phyloP scores from a whole-genome alignment of 2,113 vertebrate species.

The Syrmaticus mikado region DNA sequence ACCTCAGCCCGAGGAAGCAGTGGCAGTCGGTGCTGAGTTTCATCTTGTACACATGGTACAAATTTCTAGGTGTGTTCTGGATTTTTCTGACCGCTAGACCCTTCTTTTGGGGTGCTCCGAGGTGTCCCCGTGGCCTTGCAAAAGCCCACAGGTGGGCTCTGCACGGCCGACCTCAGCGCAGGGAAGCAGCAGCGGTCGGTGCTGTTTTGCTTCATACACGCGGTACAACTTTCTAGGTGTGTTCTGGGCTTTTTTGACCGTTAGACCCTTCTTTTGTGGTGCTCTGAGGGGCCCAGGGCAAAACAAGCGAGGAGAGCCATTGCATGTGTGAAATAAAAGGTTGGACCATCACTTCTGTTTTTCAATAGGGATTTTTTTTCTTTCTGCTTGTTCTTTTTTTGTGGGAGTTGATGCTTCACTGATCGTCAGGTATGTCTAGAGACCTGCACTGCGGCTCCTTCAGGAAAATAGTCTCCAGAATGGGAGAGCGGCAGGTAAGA shows the following conservation, averaged over 20 bases:
- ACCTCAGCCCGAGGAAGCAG: background rate
- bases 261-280: background rate
- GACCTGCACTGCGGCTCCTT: constrained; percentile 17
- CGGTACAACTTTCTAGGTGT: background rate
- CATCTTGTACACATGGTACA: background rate
- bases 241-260: constrained; percentile 6
- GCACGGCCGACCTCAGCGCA: accelerated
- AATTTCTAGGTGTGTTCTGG: constrained; percentile 2
- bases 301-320: background rate
- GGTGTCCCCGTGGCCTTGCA: background rate
- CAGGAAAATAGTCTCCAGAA: background rate
- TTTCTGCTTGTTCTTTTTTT: constrained; percentile 11
- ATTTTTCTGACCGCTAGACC: constrained; percentile 11
- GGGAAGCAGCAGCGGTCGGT: accelerated
- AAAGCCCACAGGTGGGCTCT: accelerated
- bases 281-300: background rate
- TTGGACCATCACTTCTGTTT: background rate
- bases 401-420: constrained; percentile 53
- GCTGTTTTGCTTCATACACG: background rate
- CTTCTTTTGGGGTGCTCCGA: background rate
- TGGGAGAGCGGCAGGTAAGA: accelerated
- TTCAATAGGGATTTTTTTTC: background rate
- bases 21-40: accelerated
- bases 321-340: background rate
- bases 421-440: constrained; percentile 18